Base-by-base conservation (phyloP, 1,140 invertebrate species). In the Cydia fagiglandana region DNA sequence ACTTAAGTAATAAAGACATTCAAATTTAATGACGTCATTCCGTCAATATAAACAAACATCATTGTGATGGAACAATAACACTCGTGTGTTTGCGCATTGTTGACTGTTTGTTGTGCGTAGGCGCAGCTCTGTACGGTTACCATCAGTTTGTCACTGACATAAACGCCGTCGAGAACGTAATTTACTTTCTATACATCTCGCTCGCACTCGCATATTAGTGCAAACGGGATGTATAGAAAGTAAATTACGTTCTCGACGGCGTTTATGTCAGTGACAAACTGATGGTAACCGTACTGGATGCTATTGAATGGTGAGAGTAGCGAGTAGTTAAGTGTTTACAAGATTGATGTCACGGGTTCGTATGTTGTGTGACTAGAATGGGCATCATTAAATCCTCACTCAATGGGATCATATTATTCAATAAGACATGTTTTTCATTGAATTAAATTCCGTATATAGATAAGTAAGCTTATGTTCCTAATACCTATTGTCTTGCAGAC, bases 11-110 rank as follows among this genome's bases (percentile, higher is more conserved):
- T 61, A 61, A 24, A 70, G 66, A 38, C 66, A 38, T 70, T 70
- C 66, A 70, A 41, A 70, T 38, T 70, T 70, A 70, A 70, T 70
- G 34, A 38, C 66, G 66, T 70, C 66, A 70, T 20, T 70, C 15
- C 66, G 66, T 70, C 66, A 70, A 61, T 38, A 70, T 70, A 70
- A 70, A 70, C 66, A 70, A 70, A 70, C 66, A 70, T 9, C 34
- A 70, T 70, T 70, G 66, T 70, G 30, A 41, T 38, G 66, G 66
- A 70, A 70, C 66, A 70, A 70, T 70, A 70, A 70, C 66, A 70
- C 66, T 17, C 30, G 66, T 38, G 56, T 70, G 66, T 70, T 61
- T 70, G 66, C 34, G 66, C 66, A 38, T 70, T 70, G 34, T 70
- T 70, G 66, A 70, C 34, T 70, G 66, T 70, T 70, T 70, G 30